Base-by-base conservation (phyloP, 2,888 invertebrate genomes). In the Lysandra coridon region DNA sequence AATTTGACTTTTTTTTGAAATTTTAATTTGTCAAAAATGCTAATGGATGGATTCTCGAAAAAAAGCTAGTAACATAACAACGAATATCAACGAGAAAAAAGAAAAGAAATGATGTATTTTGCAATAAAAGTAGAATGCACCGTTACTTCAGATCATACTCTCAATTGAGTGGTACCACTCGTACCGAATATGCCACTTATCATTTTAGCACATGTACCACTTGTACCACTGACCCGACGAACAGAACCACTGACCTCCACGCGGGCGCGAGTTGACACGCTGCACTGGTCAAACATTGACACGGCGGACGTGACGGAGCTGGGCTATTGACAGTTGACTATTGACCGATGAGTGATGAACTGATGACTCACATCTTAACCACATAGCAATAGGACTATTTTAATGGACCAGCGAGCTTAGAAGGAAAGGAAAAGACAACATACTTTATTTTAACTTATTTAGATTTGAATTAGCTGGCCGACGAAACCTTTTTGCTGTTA, bases 161-260 rank as follows among this genome's bases (percentile, higher is more conserved):
- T 57, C 17, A 17, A 57, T 57, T 57, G 57, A 17, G 14, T 53
- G 14, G 53, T 17, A 57, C 53, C 12, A n/a, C 23, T 62, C n/a
- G 62, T 62, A 23, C 62, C 7, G 4, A 62, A 23, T 62, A 17
- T 62, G 14, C 62, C 23, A 62, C 62, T 62, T 62, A 4, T 1
- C 57, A 57, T 57, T 17, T 49, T 57, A 57, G 4, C 57, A 17
- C 12, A 23, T 23, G 3, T 6, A 62, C 23, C 62, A 62, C 62
- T 62, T 62, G 62, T 23, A 62, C 62, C 62, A 62, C 62, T 62
- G 23, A 62, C 62, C 62, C 17, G 57, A 0, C 57, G 57, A 57
- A 57, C 57, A 14, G 57, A 57, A 62, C 62, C 23, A 23, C 62
- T 62, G 62, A 62, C 62, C 62, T 62, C 62, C 62, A 62, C 62